Evolutionary conservation across 2,888 invertebrate species (phyloP).

Genomic region (Polydrusus pterygomalis): DNA sequence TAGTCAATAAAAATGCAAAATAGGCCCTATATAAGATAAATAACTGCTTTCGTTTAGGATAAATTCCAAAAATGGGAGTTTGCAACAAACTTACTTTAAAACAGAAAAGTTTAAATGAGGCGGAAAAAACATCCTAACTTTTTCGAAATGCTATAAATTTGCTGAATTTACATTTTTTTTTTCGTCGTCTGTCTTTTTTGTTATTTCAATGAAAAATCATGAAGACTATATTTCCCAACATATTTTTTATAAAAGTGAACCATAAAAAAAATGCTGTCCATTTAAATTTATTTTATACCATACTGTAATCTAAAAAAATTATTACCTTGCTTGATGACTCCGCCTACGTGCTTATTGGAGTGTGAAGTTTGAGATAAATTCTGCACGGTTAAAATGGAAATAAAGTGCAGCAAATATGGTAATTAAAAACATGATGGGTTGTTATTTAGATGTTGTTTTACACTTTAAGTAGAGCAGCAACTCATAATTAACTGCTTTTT

Average conservation of each 20-base stretch:
- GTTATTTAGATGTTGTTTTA: not conserved
- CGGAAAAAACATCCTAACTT: constrained; percentile 24
- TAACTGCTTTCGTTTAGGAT: constrained; percentile 22
- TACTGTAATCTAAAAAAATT: no score
- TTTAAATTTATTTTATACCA: no score
- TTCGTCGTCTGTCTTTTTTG: constrained; percentile 9
- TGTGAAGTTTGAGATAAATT: no score
- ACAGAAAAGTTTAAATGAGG: constrained; percentile 32
- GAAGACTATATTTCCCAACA: no score
- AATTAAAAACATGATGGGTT: not conserved
- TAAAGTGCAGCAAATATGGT: constrained; percentile 4
- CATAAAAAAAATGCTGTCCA: no score
- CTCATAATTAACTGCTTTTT: no score
- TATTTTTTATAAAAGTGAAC: no score
- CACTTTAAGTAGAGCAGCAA: no score
- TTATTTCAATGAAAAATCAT: not conserved
- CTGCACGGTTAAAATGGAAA: not conserved
- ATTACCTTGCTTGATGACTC: no score
- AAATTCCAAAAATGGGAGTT: constrained; percentile 29
- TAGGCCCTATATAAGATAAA: not conserved
- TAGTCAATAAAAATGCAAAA: constrained; percentile 4
- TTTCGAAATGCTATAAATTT: constrained; percentile 28
- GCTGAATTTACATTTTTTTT: constrained; percentile 27
- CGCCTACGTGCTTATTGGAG: no score
- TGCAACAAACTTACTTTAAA: constrained; percentile 27